Evolutionary conservation across 2,797 vertebrate genomes (phyloP), one percentile per base, ranked within the genome.

Genomic region (Lagothrix lagotricha): DNA sequence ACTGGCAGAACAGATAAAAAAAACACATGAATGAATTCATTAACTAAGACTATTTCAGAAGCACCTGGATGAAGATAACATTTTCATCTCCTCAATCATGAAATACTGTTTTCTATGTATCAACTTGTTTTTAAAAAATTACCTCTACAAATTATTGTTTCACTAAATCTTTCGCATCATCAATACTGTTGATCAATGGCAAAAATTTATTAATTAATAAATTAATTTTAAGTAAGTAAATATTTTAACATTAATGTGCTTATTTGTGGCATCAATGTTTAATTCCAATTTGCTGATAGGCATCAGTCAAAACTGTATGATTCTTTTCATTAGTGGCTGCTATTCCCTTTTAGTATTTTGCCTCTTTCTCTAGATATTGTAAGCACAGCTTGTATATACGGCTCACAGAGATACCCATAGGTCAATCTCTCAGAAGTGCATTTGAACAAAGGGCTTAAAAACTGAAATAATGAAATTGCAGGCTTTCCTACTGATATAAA

Each of bases 41-140:
- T 92, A 84, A 82, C 24, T 93, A 22, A 61, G 73, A 90, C 36
- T 70, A 54, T 73, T 96, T 96, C 72, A 93, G 87, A 93, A 95
- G 10, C 39, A 94, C 64, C 57, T 80, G 26, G 17, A 54, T 46
- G 52, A 88, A 57, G 39, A 90, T 67, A 50, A 91, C 87, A 14
- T 61, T 87, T 54, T 57, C 39, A 93, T 79, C 58, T 61, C 30
- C 44, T 41, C 46, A 70, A 26, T 80, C 19, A 52, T 17, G 4
- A 61, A 75, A 33, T 36, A 15, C 1, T 80, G 26, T 61, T 94
- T 88, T 64, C 28, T 44, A 20, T 61, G 9, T 33, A 41, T 46
- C 48, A 50, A 3, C 2, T 4, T 70, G 52, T 81, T 52, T 36
- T 57, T 81, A 61, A 3, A 80, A 72, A 83, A 72, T 57, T 30